Evolutionary conservation across 2,888 invertebrate species (phyloP).

Genomic region (Chalcosyrphus nemorum): DNA sequence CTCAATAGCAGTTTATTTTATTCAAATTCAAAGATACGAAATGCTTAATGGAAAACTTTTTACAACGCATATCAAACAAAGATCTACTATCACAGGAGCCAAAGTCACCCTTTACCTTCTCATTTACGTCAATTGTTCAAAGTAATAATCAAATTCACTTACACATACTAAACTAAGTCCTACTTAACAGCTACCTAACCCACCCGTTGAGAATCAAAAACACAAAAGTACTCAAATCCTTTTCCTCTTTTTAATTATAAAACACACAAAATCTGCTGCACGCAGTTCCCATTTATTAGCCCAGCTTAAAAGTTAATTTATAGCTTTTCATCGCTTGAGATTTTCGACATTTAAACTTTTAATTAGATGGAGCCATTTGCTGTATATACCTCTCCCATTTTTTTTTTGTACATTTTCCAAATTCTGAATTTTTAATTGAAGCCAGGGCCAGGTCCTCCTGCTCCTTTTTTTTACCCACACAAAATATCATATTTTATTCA

Average conservation of each 20-base stretch:
- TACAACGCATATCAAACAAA: too few relatives aligned
- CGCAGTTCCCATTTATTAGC: slow-evolving; percentile 3
- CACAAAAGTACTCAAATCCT: background rate
- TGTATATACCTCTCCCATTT: background rate
- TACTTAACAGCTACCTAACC: background rate
- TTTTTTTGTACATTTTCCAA: background rate
- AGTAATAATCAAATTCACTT: too few relatives aligned
- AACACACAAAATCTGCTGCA: background rate
- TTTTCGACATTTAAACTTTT: slow-evolving; percentile 61
- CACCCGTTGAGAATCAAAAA: background rate
- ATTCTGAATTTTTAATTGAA: slow-evolving; percentile 51
- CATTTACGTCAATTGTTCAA: too few relatives aligned
- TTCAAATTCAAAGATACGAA: too few relatives aligned
- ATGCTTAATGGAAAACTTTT: too few relatives aligned
- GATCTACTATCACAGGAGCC: too few relatives aligned
- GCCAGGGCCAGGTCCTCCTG: background rate
- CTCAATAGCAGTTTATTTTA: too few relatives aligned
- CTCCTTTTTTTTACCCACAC: too few relatives aligned
- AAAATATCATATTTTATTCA: slow-evolving; percentile 55
- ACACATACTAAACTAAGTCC: too few relatives aligned
- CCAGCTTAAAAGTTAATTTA: slow-evolving; percentile 20
- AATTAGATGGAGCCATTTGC: slow-evolving; percentile 39
- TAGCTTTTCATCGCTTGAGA: slow-evolving; percentile 37
- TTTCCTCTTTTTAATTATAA: background rate
- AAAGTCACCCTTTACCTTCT: too few relatives aligned